phyloP scores from a whole-genome alignment of 1,140 invertebrate species.

The Camponotus vicinus region DNA sequence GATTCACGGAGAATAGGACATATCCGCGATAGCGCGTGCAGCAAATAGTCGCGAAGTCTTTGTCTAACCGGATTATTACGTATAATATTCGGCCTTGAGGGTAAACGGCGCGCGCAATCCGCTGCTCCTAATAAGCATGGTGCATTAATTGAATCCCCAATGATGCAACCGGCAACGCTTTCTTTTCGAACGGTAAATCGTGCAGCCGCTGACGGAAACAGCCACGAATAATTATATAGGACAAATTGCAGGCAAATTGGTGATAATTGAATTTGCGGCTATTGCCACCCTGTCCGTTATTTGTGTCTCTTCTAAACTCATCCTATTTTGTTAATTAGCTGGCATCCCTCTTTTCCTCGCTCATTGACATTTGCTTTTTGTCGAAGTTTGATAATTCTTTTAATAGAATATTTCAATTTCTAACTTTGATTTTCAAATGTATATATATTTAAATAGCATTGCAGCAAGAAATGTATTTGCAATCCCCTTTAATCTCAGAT shows the following conservation, averaged over 20 bases:
- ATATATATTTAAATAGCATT: background rate
- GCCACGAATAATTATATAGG: constrained; percentile 39
- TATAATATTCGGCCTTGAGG: constrained; percentile 53
- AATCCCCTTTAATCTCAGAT: no score
- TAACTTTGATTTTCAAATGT: background rate
- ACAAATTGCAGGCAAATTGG: constrained; percentile 40
- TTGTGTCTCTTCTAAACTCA: constrained; percentile 29
- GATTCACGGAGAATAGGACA: constrained; percentile 47
- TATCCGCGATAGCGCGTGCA: constrained; percentile 40
- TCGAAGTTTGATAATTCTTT: background rate
- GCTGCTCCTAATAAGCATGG: background rate
- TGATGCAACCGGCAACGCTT: constrained; percentile 28
- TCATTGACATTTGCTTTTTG: background rate
- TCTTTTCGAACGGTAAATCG: constrained; percentile 42
- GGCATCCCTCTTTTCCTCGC: background rate
- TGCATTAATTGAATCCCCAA: constrained; percentile 44
- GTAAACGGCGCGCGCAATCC: constrained; percentile 37
- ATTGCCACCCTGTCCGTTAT: constrained; percentile 47
- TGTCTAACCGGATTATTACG: constrained; percentile 54
- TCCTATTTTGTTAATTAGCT: constrained; percentile 13
- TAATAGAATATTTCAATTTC: no score
- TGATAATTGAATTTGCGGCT: constrained; percentile 34
- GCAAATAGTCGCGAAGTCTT: constrained; percentile 55
- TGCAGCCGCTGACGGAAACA: background rate
- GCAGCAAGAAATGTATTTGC: no score